Percentiles rank a stretch among this genome's conserved stretches.
These are phyloP conservation scores for Zaprionus davidi DNA, from an alignment of 1,140 invertebrate genomes.

Conservation along the genomic window DNA sequence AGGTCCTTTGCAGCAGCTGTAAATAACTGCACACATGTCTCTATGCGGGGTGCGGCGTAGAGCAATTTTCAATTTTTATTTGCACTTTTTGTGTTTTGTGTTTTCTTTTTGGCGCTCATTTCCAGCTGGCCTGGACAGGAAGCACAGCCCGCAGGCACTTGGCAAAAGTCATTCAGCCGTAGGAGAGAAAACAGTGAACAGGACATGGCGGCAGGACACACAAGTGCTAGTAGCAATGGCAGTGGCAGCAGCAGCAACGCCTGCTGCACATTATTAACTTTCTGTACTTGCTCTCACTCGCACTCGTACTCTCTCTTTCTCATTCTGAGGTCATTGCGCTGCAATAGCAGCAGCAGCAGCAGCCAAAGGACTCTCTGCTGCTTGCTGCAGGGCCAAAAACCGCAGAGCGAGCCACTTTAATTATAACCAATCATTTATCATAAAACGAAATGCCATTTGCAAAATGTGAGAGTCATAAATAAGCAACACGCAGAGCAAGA, in stretches of 20 bases:
- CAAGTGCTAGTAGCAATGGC: conserved; percentile 21
- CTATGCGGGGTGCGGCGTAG: conserved; percentile 1
- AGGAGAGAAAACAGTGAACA: conserved; percentile 24
- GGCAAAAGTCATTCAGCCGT: conserved; percentile 46
- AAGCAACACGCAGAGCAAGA: conserved; percentile 26
- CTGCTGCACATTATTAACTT: conserved; percentile 67
- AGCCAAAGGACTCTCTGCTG: conserved; percentile 24
- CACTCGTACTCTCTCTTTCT: not conserved
- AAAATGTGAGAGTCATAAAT: conserved; percentile 59
- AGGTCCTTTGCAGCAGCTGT: conserved; percentile 38
- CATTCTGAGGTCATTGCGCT: conserved; percentile 37
- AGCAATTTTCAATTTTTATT: conserved; percentile 47
- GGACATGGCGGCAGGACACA: conserved; percentile 1
- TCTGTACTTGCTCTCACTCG: conserved; percentile 18
- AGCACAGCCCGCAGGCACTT: conserved; percentile 24
- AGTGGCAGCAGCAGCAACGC: conserved; percentile 39
- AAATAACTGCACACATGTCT: conserved; percentile 12
- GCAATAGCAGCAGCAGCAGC: not conserved
- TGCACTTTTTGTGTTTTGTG: not conserved
- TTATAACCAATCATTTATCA: conserved; percentile 65
- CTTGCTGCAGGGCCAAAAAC: conserved; percentile 19
- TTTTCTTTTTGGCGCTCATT: conserved; percentile 41
- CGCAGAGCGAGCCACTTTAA: conserved; percentile 53
- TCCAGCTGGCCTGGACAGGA: conserved; percentile 41
- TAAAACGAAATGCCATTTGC: conserved; percentile 53